Evolutionary conservation across 1,140 invertebrate species (phyloP).

Genomic region (Drosophila nannoptera): DNA sequence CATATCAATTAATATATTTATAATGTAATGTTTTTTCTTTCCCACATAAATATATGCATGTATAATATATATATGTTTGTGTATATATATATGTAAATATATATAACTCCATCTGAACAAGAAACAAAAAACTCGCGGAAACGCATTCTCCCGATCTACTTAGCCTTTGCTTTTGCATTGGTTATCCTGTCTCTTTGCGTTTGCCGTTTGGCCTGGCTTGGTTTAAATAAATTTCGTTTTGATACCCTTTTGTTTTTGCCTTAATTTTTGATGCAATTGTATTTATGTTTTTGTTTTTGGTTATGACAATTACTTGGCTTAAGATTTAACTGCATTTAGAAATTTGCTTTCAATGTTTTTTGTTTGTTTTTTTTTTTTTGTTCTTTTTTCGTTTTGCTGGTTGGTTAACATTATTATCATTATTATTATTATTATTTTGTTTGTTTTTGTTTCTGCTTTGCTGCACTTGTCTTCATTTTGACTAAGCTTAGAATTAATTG

Average conservation of each 20-base stretch:
- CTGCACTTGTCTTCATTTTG: conserved; percentile 67
- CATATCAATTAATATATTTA: conserved; percentile 65
- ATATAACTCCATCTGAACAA: conserved; percentile 38
- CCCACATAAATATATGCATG: conserved; percentile 7
- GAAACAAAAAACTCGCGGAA: conserved; percentile 52
- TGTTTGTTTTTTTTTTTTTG: background rate
- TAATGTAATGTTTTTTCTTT: conserved; percentile 10
- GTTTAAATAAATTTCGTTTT: conserved; percentile 18
- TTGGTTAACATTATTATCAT: conserved; percentile 33
- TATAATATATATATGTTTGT: conserved; percentile 6
- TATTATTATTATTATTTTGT: conserved; percentile 40
- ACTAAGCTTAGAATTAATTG: conserved; percentile 78
- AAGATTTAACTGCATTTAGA: conserved; percentile 63
- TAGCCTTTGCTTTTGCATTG: conserved; percentile 31
- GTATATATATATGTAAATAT: conserved; percentile 15
- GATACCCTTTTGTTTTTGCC: conserved; percentile 25
- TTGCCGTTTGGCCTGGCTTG: conserved; percentile 26
- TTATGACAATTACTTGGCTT: conserved; percentile 65
- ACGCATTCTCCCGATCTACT: conserved; percentile 28
- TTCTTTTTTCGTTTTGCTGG: conserved; percentile 27
- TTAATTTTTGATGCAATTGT: conserved; percentile 30
- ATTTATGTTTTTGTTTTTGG: conserved; percentile 46
- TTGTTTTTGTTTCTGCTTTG: conserved; percentile 51
- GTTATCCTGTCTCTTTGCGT: conserved; percentile 33
- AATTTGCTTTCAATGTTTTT: conserved; percentile 41